phyloP scores from a whole-genome alignment of 35 echinoderm and acorn worm genomes.

The Acanthaster planci region DNA sequence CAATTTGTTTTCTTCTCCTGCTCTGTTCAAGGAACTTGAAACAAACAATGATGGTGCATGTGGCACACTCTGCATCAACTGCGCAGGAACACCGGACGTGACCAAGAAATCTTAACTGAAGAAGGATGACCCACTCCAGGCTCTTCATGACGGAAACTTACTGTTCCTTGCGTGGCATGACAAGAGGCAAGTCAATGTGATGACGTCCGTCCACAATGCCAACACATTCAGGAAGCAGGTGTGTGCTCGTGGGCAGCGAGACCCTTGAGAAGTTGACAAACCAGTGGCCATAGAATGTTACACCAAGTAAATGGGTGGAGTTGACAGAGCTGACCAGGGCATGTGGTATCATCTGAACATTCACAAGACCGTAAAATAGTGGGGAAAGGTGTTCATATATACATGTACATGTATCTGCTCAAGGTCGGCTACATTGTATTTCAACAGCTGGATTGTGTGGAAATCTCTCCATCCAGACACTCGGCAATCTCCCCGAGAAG shows the following conservation, averaged over 20 bases:
- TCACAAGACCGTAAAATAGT: slow-evolving; percentile 63
- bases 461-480: slow-evolving; percentile 31
- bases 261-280: neutral
- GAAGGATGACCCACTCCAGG: slow-evolving; percentile 17
- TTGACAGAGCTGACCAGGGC: slow-evolving; percentile 58
- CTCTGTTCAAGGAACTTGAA: slow-evolving; percentile 28
- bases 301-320: slow-evolving; percentile 73
- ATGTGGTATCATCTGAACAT: slow-evolving; percentile 45
- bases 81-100: slow-evolving; percentile 17
- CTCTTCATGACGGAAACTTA: slow-evolving; percentile 14
- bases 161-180: slow-evolving; percentile 42
- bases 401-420: too few relatives aligned
- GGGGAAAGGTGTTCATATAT: too few relatives aligned
- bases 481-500: slow-evolving; percentile 26
- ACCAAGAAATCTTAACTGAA: slow-evolving; percentile 46
- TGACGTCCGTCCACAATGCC: slow-evolving; percentile 42
- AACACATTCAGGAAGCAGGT: slow-evolving; percentile 37
- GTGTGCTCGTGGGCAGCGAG: neutral
- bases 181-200: slow-evolving; percentile 25
- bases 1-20: slow-evolving; percentile 59
- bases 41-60: slow-evolving; percentile 44
- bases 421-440: slow-evolving; percentile 33
- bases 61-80: slow-evolving; percentile 38
- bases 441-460: slow-evolving; percentile 47
- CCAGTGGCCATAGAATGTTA: too few relatives aligned